These are phyloP conservation scores for Trichogramma pretiosum DNA, from an alignment of 1,140 invertebrate genomes.

Conservation along the genomic window DNA sequence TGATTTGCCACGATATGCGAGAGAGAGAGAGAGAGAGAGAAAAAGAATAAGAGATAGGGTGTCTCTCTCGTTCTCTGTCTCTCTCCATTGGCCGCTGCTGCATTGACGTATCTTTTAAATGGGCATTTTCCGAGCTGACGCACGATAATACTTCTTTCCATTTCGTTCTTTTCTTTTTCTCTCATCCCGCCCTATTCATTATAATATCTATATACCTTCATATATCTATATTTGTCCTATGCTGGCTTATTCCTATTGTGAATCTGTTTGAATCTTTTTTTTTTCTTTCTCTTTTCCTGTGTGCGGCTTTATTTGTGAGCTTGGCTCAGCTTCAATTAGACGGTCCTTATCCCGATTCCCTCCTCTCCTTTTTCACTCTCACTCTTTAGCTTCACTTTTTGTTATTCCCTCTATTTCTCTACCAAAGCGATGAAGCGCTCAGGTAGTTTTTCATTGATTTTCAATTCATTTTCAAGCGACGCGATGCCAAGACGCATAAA, in stretches of 20 bases:
- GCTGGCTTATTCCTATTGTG: not conserved
- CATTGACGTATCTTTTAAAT: slow-evolving; percentile 19
- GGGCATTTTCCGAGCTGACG: slow-evolving; percentile 14
- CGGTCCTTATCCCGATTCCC: not conserved
- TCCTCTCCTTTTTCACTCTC: not conserved
- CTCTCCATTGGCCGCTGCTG: not conserved
- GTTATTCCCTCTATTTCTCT: not conserved
- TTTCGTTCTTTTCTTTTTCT: not conserved
- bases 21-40: not conserved
- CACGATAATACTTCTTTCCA: slow-evolving; percentile 17
- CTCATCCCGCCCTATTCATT: not conserved
- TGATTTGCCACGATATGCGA: not conserved
- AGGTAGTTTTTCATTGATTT: slow-evolving; percentile 6
- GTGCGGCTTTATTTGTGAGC: slow-evolving; percentile 14
- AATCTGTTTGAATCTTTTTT: no score
- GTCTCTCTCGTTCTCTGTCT: no score
- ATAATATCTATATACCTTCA: no score
- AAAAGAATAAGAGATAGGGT: no score
- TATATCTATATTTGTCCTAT: not conserved
- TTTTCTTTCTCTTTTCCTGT: slow-evolving; percentile 13
- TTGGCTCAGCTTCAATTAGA: slow-evolving; percentile 16
- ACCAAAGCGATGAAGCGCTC: no score
- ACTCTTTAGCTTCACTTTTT: not conserved
- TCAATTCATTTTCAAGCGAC: no score
- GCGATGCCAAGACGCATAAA: no score